A percentile compares a stretch with the other conserved stretches of the same genome.
These are phyloP conservation scores for Cottus gobio DNA, from an alignment of 2,113 vertebrate species.

Conservation along the genomic window DNA sequence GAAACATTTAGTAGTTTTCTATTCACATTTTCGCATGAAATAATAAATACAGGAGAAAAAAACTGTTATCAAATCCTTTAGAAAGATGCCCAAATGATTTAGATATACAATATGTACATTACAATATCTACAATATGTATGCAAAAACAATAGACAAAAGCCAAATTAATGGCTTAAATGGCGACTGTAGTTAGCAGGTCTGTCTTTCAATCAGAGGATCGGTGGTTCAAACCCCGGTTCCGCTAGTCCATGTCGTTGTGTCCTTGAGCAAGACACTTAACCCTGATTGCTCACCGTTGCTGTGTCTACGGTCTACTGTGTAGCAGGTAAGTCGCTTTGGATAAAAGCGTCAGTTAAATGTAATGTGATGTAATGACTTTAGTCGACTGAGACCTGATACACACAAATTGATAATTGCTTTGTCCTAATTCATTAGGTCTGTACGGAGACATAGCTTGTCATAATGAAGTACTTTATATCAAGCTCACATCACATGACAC, in stretches of 20 bases:
- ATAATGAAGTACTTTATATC: not conserved
- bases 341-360: too few species aligned
- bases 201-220: too few species aligned
- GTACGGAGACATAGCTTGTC: not conserved
- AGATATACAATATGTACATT: not conserved
- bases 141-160: not conserved
- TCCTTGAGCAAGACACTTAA: too few species aligned
- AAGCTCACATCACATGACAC: not conserved
- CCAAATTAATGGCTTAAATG: too few species aligned
- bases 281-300: too few species aligned
- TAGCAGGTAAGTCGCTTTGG: too few species aligned
- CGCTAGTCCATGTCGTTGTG: too few species aligned
- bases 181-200: too few species aligned
- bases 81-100: not conserved
- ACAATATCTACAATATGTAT: too few species aligned
- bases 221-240: too few species aligned
- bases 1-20: not conserved
- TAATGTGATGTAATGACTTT: not conserved
- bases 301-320: too few species aligned
- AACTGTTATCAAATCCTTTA: not conserved
- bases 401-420: not conserved
- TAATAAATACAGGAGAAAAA: not conserved
- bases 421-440: not conserved
- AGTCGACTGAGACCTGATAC: not conserved
- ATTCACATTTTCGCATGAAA: not conserved